Base-by-base conservation (phyloP, 2,888 invertebrate species). In the Leucoma salicis region DNA sequence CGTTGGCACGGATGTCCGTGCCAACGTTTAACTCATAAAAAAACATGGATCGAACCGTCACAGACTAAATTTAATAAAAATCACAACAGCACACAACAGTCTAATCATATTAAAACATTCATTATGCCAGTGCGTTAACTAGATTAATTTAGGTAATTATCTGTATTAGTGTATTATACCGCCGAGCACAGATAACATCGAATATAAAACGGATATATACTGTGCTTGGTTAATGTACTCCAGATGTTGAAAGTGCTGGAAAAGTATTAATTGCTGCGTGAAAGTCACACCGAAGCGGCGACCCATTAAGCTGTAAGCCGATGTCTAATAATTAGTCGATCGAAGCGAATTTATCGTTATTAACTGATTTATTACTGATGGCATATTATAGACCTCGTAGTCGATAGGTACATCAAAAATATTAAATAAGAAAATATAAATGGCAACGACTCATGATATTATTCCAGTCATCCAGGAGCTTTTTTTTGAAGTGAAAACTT, bases 261-360 rank as follows among this genome's bases (percentile, higher is more conserved):
- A 64, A 64, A 54, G 48, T 48, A 60, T 63, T 68, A 66, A 66
- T 66, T 63, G 63, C 43, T 39, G 40, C 45, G 65, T 46, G 68
- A 67, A 68, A 68, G 65, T 48, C 35, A 46, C 38, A 31, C 14
- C 37, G 45, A 46, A 38, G 37, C 42, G 44, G 12, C 45, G 52
- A 49, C 50, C 53, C 38, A 59, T 54, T 58, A 49, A 50, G 46
- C 48, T 56, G 34, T 50, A 59, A 49, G 53, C 47, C 49, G 39
- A 31, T 51, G 42, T 45, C 35, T 57, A 47, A 33, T 14, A 4
- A 25, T 10, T 25, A 11, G 4, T 0, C 21, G 12, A 33, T 7
- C 14, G 8, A 33, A n/a, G 16, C 8, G 14, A 21, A 13, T 36
- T 7, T 21, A 14, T n/a, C 7, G 11, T 7, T 14, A 18, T 18